These are phyloP conservation scores for Macrobrachium nipponense DNA, from an alignment of 1,140 invertebrate genomes.

Conservation along the genomic window DNA sequence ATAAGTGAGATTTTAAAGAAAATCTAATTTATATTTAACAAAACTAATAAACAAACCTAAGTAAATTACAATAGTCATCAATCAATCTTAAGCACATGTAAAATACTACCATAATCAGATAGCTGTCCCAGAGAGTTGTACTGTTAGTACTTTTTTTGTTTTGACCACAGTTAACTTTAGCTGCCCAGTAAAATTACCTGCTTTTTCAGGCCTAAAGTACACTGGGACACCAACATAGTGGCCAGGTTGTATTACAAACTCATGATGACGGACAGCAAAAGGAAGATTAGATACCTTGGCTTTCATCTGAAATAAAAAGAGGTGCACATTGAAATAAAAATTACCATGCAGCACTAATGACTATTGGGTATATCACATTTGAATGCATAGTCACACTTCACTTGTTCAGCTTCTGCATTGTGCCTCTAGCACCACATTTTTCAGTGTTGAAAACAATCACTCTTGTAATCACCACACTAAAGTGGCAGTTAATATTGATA, in stretches of 20 bases:
- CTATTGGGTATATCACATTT: no score
- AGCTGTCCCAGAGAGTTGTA: conserved; percentile 28
- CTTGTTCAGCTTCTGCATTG: no score
- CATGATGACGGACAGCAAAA: conserved; percentile 32
- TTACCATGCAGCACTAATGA: neutral
- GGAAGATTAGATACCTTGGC: conserved; percentile 24
- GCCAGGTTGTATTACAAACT: conserved; percentile 34
- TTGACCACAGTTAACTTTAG: conserved; percentile 23
- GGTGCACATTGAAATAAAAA: neutral
- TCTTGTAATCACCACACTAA: no score
- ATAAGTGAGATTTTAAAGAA: no score
- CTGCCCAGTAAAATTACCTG: conserved; percentile 10
- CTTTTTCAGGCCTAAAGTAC: conserved; percentile 34
- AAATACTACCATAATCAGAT: neutral
- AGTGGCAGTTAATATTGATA: no score
- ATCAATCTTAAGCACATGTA: no score
- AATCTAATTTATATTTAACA: no score
- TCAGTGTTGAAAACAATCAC: no score
- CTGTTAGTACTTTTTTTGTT: conserved; percentile 1
- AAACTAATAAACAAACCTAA: no score
- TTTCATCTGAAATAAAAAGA: conserved; percentile 28
- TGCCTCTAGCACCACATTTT: no score
- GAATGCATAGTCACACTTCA: no score
- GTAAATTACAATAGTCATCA: no score
- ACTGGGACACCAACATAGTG: conserved; percentile 46